A percentile compares a stretch with the other conserved stretches of the same genome.
These are phyloP conservation scores for Tachypleus tridentatus DNA, from an alignment of 1,140 invertebrate species.

Conservation along the genomic window DNA sequence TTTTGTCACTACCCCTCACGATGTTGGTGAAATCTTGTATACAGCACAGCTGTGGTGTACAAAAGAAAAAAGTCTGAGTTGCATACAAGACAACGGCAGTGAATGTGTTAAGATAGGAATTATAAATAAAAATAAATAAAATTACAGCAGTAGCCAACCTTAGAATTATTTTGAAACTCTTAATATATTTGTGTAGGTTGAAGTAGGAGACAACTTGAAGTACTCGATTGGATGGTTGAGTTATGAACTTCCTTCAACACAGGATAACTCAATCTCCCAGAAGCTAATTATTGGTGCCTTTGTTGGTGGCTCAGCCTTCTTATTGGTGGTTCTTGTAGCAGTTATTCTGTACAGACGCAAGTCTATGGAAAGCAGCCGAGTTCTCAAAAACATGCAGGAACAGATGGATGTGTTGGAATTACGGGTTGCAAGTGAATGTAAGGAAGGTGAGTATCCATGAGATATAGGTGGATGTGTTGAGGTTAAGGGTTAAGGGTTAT, in stretches of 20 bases:
- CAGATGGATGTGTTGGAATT: constrained; percentile 99
- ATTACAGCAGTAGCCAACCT: too few relatives aligned
- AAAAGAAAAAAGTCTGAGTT: too few relatives aligned
- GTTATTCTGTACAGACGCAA: constrained; percentile 89
- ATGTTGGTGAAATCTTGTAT: too few relatives aligned
- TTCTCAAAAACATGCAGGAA: constrained; percentile 97
- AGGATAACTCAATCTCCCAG: constrained; percentile 56
- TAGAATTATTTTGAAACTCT: too few relatives aligned
- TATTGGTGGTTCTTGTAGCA: constrained; percentile 61
- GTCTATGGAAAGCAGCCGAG: constrained; percentile 88
- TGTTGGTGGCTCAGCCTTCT: constrained; percentile 40
- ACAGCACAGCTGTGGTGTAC: too few relatives aligned
- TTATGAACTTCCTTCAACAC: constrained; percentile 65
- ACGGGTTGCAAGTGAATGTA: constrained; percentile 40
- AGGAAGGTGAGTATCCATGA: constrained; percentile 10
- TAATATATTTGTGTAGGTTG: constrained; percentile 8
- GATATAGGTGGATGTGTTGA: constrained; percentile 39
- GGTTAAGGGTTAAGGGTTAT: too few relatives aligned
- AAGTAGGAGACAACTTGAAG: constrained; percentile 62
- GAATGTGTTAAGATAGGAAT: too few relatives aligned
- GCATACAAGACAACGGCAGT: too few relatives aligned
- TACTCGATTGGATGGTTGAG: constrained; percentile 82
- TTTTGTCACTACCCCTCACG: too few relatives aligned
- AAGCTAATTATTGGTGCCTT: constrained; percentile 69
- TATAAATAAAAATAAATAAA: too few relatives aligned